Conservation (phyloP, 2,888 invertebrate species). For the Lepas anatifera region DNA sequence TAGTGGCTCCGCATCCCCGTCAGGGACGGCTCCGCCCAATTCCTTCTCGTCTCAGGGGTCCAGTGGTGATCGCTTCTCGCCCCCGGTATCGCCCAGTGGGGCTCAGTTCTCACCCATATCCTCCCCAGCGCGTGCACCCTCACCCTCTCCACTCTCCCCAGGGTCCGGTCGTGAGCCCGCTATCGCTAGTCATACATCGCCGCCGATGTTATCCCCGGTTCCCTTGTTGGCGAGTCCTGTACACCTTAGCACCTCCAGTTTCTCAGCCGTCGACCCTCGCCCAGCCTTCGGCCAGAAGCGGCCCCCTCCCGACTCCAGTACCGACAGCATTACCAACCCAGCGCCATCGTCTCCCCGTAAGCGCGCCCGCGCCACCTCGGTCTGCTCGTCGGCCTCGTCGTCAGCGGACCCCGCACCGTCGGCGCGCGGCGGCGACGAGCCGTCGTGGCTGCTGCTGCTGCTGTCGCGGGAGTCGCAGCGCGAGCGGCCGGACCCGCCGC, state of each 20-base stretch:
- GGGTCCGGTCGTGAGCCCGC: no score
- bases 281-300: not conserved
- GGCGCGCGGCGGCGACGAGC: not conserved
- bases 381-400: not conserved
- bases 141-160: no score
- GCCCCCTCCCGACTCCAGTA: not conserved
- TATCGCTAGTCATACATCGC: no score
- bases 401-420: not conserved
- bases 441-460: constrained; percentile 9
- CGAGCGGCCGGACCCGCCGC: not conserved
- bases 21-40: not conserved
- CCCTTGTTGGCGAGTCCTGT: no score
- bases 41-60: not conserved
- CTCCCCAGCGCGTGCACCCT: no score
- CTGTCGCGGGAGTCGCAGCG: constrained; percentile 7
- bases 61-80: not conserved
- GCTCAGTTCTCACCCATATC: not conserved
- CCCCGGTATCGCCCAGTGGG: not conserved
- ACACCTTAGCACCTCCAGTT: no score
- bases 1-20: no score
- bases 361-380: not conserved
- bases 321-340: not conserved
- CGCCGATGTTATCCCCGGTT: no score
- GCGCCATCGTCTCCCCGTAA: not conserved
- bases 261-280: not conserved